A percentile compares a stretch with the other conserved stretches of the same genome.
These are phyloP conservation scores for Caenorhabditis macrosperma DNA, from an alignment of 2,888 invertebrate species.

Conservation along the genomic window DNA sequence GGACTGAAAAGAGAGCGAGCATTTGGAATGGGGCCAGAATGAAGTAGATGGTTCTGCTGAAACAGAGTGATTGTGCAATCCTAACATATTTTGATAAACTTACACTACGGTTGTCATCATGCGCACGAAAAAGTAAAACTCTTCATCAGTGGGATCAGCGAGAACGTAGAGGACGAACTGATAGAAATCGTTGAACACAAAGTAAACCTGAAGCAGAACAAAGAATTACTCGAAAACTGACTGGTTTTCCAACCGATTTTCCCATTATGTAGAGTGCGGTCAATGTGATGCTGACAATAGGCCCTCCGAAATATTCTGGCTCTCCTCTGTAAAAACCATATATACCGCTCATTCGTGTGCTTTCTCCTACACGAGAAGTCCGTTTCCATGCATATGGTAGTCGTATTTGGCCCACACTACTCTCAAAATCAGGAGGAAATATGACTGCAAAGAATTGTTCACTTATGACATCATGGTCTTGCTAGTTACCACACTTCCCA, in stretches of 20 bases:
- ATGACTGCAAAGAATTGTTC: neutral
- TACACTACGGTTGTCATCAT: neutral
- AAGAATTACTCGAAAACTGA: too few species aligned
- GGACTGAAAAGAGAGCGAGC: slow-evolving; percentile 12
- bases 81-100: neutral
- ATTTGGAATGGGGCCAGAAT: slow-evolving; percentile 22
- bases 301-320: neutral
- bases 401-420: neutral
- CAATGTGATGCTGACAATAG: neutral
- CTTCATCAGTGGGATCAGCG: neutral
- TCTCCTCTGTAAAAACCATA: neutral
- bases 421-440: neutral
- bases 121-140: neutral
- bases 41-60: slow-evolving; percentile 14
- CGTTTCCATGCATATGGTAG: neutral
- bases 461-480: neutral
- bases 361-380: neutral
- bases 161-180: neutral
- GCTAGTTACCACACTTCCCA: neutral
- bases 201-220: neutral
- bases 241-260: neutral
- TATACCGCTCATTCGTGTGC: neutral
- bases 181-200: neutral
- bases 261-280: neutral
- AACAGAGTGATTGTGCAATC: neutral